Base-by-base conservation (phyloP, 2,888 invertebrate genomes). In the Lycocerus yunnanus region DNA sequence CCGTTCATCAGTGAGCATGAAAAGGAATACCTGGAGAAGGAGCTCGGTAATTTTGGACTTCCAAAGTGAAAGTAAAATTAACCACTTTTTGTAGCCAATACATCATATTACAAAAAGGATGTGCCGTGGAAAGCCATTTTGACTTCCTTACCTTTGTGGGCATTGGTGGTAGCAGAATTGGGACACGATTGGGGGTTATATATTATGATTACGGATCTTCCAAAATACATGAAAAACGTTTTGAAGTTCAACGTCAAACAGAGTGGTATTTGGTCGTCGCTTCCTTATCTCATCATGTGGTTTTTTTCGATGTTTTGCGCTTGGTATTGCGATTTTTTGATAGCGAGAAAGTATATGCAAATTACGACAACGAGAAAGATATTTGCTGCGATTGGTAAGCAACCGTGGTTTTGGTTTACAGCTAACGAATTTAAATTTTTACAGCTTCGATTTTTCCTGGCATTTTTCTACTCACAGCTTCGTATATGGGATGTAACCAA, bases 1-100 rank as follows among this genome's bases (percentile, higher is more conserved):
- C 94, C 94, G 0, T 93, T 90, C 84, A 94, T 94, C 78, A 90
- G 91, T 66, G 92, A 92, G 71, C 88, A 90, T 73, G 94, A 95
- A 84, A 91, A 90, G 84, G 90, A 91, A 65, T 93, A 90, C 82
- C 86, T 94, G 14, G 88, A 90, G 80, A 90, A 91, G 82, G 91
- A 93, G 69, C 87, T 94, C 69, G 91, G 92, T 80, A 81, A 83
- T 73, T 80, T n/a, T 2, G 6, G 2, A 2, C 1, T 43, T n/a
- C 3, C 15, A 5, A 16, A 10, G 13, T 18, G 13, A 2, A n/a
- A 18, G 1, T 8, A 8, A 20, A 63, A 63, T 63, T 13, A 60
- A 60, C 13, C 2, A 0, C 1, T 24, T 24, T 66, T 66, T 21
- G 15, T 10, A 24, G 21, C 24, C 5, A 15, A 10, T 3, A 24